Base-by-base conservation (phyloP, 2,888 invertebrate genomes). In the Ophioninae sp. region DNA sequence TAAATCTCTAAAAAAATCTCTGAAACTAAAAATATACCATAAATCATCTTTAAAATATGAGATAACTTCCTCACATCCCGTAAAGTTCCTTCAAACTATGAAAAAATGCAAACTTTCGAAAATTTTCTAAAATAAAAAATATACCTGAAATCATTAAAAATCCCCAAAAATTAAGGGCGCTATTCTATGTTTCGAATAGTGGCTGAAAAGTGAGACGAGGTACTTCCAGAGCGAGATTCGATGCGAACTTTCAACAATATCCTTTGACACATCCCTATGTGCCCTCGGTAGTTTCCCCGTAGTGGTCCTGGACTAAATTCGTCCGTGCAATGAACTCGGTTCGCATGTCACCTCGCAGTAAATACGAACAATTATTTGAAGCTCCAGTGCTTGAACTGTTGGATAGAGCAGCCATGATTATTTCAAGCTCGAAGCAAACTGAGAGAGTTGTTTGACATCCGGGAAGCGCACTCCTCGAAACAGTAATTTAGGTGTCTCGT, bases 401-500 rank as follows among this genome's bases (percentile, higher is more conserved):
- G 51, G 17, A 17, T 51, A 51, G 3, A 51, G 51, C 51, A 51
- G 51, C 51, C 17, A 51, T 51, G 13, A 51, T 51, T 51, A 51
- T 51, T 51, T 17, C 51, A 17, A 51, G 17, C 17, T 6, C 51
- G 17, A 51, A 51, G 44, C 6, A 13, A 13, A 51, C 51, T 6
- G 5, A 17, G 51, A 51, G 51, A 17, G 51, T 51, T 17, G 17
- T 51, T 17, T 51, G 51, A 51, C 51, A 51, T 51, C 51, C 51
- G 51, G 17, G 51, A 17, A 17, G 51, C 51, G 6, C 51, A 51
- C 17, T 51, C 17, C 61, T 61, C 8, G 61, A 61, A 67, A 67
- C 67, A 37, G 10, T 37, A 67, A 67, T 67, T 39, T 67, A 41
- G 37, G 20, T 39, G 37, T 67, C 67, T 39, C 39, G 39, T 67